These are phyloP conservation scores for Actinopyga echinites DNA, from an alignment of 53 echinoderm and acorn worm genomes.

Conservation along the genomic window DNA sequence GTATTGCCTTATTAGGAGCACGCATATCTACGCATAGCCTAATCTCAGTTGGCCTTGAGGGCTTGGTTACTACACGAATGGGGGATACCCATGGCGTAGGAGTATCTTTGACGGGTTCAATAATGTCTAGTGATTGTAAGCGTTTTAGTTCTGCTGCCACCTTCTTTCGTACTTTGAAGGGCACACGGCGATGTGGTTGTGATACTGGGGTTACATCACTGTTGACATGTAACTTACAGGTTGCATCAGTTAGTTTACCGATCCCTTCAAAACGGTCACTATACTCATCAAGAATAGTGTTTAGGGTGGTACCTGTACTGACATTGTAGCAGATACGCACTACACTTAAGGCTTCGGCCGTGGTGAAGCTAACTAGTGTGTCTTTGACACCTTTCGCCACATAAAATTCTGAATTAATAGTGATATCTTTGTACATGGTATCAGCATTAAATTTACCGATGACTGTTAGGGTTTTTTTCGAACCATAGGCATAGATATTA, in stretches of 20 bases:
- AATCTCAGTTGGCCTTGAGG: slow-evolving; percentile 29
- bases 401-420: not conserved
- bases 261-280: slow-evolving; percentile 5
- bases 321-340: slow-evolving; percentile 10
- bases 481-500: not conserved
- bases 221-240: not conserved
- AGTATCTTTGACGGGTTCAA: slow-evolving; percentile 57
- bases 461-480: not conserved
- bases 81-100: slow-evolving; percentile 69
- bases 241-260: not conserved
- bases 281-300: not conserved
- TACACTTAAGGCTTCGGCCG: not conserved
- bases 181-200: slow-evolving; percentile 59
- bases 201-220: no score
- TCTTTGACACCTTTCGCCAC: not conserved
- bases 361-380: not conserved
- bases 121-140: slow-evolving; percentile 60
- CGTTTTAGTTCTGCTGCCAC: slow-evolving; percentile 45
- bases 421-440: not conserved
- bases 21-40: slow-evolving; percentile 51
- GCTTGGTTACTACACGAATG: slow-evolving; percentile 55
- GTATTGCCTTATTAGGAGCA: slow-evolving; percentile 17
- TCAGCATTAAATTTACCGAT: not conserved
- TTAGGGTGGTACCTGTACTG: not conserved
- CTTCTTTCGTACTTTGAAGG: slow-evolving; percentile 60